Evolutionary conservation across 2,797 vertebrate genomes (phyloP).

Genomic region (Tarsius wallacei): DNA sequence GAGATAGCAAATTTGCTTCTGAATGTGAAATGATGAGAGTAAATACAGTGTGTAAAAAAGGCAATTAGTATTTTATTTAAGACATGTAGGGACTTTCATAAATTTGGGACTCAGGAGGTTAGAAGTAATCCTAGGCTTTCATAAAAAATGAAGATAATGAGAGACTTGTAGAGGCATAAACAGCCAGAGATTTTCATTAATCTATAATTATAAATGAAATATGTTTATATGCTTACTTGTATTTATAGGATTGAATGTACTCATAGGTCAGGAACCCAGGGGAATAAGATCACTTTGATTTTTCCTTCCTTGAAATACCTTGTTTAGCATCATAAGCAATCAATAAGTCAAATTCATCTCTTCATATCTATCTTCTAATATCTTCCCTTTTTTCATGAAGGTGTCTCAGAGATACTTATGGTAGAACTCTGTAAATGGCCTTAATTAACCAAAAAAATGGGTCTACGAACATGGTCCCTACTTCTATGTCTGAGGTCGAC

Average conservation of each 20-base stretch:
- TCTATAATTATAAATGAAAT: slow-evolving; percentile 31
- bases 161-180: neutral
- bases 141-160: slow-evolving; percentile 23
- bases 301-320: neutral
- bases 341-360: neutral
- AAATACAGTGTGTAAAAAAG: slow-evolving; percentile 8
- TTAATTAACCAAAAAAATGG: neutral
- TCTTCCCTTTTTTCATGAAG: neutral
- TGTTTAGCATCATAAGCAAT: neutral
- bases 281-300: neutral
- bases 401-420: neutral
- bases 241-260: neutral
- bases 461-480: neutral
- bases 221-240: neutral
- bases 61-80: slow-evolving; percentile 41
- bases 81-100: neutral
- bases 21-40: slow-evolving; percentile 10
- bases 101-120: slow-evolving; percentile 27
- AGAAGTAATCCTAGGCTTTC: neutral
- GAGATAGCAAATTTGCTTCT: neutral
- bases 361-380: neutral
- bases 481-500: neutral
- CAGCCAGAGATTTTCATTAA: slow-evolving; percentile 44
- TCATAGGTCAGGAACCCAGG: neutral
- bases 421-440: neutral